Evolutionary conservation across 1,140 invertebrate genomes (phyloP).

Genomic region (Zaprionus ornatus): DNA sequence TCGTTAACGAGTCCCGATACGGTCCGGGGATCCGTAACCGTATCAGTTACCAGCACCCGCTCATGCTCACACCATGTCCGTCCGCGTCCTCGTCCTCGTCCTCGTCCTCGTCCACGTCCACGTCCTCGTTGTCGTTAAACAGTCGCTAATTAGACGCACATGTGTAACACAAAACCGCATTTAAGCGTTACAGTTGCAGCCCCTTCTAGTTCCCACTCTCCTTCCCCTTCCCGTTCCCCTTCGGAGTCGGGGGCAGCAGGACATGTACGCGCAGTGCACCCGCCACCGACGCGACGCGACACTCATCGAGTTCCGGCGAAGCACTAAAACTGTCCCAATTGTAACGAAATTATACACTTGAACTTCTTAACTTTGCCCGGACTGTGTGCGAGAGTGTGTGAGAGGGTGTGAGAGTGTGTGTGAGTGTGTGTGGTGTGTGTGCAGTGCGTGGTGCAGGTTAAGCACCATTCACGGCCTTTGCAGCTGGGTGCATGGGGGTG

Average conservation of each 20-base stretch:
- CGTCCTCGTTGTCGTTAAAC: constrained; percentile 70
- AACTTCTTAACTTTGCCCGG: constrained; percentile 66
- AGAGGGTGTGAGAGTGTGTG: constrained; percentile 3
- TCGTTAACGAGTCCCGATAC: constrained; percentile 54
- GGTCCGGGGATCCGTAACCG: constrained; percentile 22
- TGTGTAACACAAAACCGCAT: constrained; percentile 81
- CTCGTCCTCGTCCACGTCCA: not conserved
- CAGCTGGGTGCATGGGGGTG: not conserved
- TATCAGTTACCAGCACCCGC: constrained; percentile 60
- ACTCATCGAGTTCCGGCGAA: constrained; percentile 64
- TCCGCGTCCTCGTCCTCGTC: not conserved
- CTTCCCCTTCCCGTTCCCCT: not conserved
- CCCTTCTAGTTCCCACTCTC: not conserved
- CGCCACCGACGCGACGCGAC: constrained; percentile 25
- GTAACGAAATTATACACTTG: constrained; percentile 78
- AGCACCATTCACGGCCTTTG: not conserved
- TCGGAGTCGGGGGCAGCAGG: not conserved
- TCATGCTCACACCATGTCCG: not conserved
- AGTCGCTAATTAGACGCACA: constrained; percentile 81
- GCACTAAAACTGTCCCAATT: constrained; percentile 80
- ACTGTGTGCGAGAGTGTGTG: constrained; percentile 3
- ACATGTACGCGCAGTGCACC: constrained; percentile 1
- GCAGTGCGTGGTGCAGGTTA: constrained; percentile 11
- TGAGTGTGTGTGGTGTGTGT: constrained; percentile 14
- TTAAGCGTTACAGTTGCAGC: constrained; percentile 54